A percentile compares a stretch with the other conserved stretches of the same genome.
These are phyloP conservation scores for Mythimna lalbum DNA, from an alignment of 2,888 invertebrate species.

Conservation along the genomic window DNA sequence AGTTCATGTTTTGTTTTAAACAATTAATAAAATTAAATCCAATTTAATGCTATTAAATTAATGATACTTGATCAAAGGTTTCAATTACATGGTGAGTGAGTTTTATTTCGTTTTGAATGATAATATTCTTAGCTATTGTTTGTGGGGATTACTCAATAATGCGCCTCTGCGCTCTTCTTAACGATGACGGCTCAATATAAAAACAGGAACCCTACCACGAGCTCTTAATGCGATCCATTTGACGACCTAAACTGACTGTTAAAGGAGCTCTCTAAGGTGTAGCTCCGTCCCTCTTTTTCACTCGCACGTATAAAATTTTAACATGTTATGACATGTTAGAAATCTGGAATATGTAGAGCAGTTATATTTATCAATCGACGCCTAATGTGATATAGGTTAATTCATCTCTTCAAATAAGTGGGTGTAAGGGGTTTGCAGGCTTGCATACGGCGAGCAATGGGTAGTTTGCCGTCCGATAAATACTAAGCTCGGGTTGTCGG, in stretches of 20 bases:
- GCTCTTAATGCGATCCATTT: no score
- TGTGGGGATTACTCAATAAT: neutral
- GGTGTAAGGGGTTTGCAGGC: neutral
- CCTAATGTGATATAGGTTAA: neutral
- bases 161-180: neutral
- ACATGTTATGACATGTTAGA: no score
- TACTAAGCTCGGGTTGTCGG: no score
- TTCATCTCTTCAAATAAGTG: neutral
- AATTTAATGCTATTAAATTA: conserved; percentile 38
- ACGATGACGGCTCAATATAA: neutral
- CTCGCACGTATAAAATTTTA: no score
- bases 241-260: no score
- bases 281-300: no score
- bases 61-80: conserved; percentile 23
- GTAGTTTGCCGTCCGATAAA: no score
- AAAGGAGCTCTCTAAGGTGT: no score
- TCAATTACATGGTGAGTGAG: conserved; percentile 8
- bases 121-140: conserved; percentile 13
- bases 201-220: neutral
- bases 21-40: conserved; percentile 58
- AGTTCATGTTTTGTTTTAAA: conserved; percentile 61
- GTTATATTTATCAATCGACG: neutral
- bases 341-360: no score
- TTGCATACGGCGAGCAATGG: no score
- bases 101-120: conserved; percentile 32